Base-by-base conservation (phyloP, 2,797 vertebrate species). In the Cossypha niveicapilla region DNA sequence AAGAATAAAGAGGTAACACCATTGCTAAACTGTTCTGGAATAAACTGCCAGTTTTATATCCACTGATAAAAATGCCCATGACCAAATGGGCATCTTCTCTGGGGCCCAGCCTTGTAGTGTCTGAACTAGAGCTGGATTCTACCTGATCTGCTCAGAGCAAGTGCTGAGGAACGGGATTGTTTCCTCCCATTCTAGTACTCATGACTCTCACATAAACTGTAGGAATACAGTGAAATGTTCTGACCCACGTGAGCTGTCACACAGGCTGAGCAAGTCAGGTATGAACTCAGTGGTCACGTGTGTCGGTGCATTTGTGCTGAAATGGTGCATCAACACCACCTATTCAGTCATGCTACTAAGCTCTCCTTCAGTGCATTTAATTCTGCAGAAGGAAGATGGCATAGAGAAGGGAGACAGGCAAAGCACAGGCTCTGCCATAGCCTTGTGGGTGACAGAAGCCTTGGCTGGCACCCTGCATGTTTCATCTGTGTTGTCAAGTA, bases 221-320 rank as follows among this genome's bases (percentile, higher is more conserved):
- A 39, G 53, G 21, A 73, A 61, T 3, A 3, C 25, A 57, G 16
- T 48, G 44, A 25, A 54, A 56, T 58, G 17, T 25, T 58, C 50
- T 48, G 22, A 74, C 27, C 44, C 32, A 10, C 1, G 6, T 25
- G 19, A 86, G 25, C 63, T 65, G 54, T 47, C 50, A 45, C 42
- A 37, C 35, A 67, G 53, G 35, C 67, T 68, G 68, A 76, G 73
- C 19, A 51, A 41, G 54, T 39, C 74, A 70, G 32, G 24, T 77
- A 32, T 47, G 21, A 32, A 4, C 15, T 68, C 42, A 30, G 21
- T 32, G 50, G 35, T 47, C 11, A 28, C 8, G 24, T 1, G 11
- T 0, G 0, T 60, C 0, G 0, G 8, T 0, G 0, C n/a, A 15
- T 53, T 68, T 57, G n/a, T 24, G 23, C 34, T 30, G 35, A 54